Conservation (phyloP, 2,113 vertebrate species). For the Malurus melanocephalus region DNA sequence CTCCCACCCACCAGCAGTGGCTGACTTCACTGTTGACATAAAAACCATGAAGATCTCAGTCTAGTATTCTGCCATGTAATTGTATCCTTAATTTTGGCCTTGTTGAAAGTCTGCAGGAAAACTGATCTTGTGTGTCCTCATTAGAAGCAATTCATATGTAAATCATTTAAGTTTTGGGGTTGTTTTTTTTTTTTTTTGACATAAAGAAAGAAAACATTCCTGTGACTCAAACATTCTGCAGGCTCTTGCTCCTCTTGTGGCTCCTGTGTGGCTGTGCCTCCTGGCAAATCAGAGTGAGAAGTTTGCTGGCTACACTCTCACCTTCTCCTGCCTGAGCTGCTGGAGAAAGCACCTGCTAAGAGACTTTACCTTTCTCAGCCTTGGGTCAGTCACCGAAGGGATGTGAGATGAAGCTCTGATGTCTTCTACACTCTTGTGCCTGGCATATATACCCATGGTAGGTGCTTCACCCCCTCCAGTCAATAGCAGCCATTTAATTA, state of each 20-base stretch:
- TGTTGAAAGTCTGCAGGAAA: conserved; percentile 58
- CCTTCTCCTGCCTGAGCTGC: not conserved
- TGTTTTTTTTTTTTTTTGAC: not conserved
- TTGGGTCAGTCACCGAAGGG: not conserved
- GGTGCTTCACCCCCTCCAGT: not conserved
- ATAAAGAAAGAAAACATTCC: not conserved
- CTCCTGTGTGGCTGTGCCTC: not conserved
- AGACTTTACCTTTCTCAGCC: not conserved
- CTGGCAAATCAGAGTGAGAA: not conserved
- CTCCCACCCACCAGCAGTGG: conserved; percentile 52
- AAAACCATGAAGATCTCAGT: conserved; percentile 44
- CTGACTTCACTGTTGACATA: conserved; percentile 61
- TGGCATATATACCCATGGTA: not conserved
- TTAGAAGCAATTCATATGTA: conserved; percentile 68
- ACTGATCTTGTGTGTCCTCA: conserved; percentile 44
- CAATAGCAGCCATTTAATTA: not conserved
- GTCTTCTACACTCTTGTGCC: not conserved
- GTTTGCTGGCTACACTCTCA: not conserved
- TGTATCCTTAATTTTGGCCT: conserved; percentile 61
- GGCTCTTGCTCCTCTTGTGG: conserved; percentile 1
- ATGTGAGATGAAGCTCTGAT: not conserved
- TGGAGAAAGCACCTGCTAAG: not conserved
- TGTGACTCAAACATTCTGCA: not conserved
- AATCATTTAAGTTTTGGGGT: conserved; percentile 8
- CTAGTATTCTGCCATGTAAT: conserved; percentile 54